Evolutionary conservation across 2,888 invertebrate genomes (phyloP).

Genomic region (Blera fallax): DNA sequence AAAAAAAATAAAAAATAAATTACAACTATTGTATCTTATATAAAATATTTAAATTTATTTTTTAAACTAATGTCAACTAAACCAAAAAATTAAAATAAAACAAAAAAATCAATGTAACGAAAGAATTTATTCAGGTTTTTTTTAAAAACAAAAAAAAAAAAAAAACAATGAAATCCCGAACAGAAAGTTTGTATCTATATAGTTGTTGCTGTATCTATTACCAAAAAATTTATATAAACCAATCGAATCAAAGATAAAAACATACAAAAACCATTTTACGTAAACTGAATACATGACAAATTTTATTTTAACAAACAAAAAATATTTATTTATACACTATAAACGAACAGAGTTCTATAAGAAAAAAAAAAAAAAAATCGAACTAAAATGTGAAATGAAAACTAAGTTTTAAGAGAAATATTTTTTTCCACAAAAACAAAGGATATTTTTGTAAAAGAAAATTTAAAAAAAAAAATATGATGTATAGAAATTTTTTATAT

Average conservation of each 20-base stretch:
- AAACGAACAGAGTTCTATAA: conserved; percentile 33
- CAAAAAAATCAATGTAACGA: conserved; percentile 35
- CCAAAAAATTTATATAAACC: conserved; percentile 18
- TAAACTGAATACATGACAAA: conserved; percentile 63
- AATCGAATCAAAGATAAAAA: conserved; percentile 52
- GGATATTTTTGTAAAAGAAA: conserved; percentile 63
- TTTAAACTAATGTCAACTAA: conserved; percentile 53
- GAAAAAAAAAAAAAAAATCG: conserved; percentile 11
- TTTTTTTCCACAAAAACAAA: conserved; percentile 28
- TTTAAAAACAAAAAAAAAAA: not conserved
- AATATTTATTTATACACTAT: conserved; percentile 62
- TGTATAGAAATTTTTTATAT: conserved; percentile 26
- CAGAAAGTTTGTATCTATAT: conserved; percentile 12
- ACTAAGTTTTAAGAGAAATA: conserved; percentile 51
- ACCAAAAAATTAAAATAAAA: conserved; percentile 53
- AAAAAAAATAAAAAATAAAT: conserved; percentile 3
- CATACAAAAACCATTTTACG: conserved; percentile 51
- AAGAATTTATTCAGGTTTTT: conserved; percentile 62
- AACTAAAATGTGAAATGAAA: conserved; percentile 14
- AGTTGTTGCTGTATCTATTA: conserved; percentile 62
- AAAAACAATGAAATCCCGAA: not conserved
- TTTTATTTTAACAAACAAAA: conserved; percentile 55
- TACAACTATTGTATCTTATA: not conserved
- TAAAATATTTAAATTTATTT: conserved; percentile 25
- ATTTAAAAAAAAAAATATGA: not conserved